phyloP scores from a whole-genome alignment of 2,888 invertebrate species.

The Oxystoma pomonae region DNA sequence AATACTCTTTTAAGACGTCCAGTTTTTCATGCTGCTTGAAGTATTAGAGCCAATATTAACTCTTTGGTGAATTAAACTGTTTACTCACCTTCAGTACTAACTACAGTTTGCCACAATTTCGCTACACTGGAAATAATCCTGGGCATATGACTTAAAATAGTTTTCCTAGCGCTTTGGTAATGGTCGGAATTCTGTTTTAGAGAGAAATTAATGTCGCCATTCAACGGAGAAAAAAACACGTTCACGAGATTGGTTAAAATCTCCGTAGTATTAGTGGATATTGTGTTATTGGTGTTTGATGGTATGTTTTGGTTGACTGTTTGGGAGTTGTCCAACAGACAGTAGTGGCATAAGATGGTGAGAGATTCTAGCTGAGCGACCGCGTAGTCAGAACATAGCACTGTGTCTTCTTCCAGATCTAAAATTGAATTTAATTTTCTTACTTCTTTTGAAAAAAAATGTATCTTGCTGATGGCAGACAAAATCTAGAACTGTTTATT shows the following conservation, averaged over 20 bases:
- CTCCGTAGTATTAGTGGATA: constrained; percentile 62
- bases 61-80: too few species aligned
- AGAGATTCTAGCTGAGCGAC: constrained; percentile 73
- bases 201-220: constrained; percentile 41
- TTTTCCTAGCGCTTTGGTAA: constrained; percentile 60
- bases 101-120: constrained; percentile 70
- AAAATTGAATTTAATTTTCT: not conserved
- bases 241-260: constrained; percentile 77
- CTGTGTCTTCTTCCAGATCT: constrained; percentile 47
- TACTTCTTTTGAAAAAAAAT: too few species aligned
- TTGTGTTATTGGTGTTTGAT: constrained; percentile 40
- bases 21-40: too few species aligned
- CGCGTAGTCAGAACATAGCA: constrained; percentile 71
- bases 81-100: constrained; percentile 36
- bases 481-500: too few species aligned
- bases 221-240: constrained; percentile 67
- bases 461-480: too few species aligned
- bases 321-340: constrained; percentile 62
- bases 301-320: constrained; percentile 42
- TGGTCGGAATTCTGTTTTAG: constrained; percentile 45
- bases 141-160: constrained; percentile 74
- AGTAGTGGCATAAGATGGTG: constrained; percentile 76
- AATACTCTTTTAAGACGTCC: too few species aligned
- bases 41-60: too few species aligned
- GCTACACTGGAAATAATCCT: constrained; percentile 76